Conservation (phyloP, 2,113 vertebrate genomes). For the Trochalopteron elliotii region DNA sequence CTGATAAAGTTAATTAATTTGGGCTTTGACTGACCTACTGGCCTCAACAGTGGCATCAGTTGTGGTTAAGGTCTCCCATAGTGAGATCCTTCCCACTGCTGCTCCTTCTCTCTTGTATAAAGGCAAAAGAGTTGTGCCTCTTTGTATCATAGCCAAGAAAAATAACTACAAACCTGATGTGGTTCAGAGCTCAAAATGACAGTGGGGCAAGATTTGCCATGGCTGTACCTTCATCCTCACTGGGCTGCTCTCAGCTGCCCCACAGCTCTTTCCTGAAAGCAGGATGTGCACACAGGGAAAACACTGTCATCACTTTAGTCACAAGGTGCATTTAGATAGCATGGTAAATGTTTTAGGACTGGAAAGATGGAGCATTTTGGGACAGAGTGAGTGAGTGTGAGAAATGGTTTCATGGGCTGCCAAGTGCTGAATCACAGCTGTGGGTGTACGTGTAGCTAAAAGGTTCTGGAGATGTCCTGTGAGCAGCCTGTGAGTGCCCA, state of each 20-base stretch:
- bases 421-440: not conserved
- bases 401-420: not conserved
- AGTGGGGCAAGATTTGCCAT: not conserved
- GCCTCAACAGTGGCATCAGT: not conserved
- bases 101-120: not conserved
- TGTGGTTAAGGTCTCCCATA: not conserved
- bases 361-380: fast-evolving
- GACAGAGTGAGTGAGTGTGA: not conserved
- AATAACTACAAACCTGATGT: not conserved
- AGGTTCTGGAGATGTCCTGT: not conserved
- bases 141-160: not conserved
- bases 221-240: not conserved
- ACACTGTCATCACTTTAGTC: not conserved
- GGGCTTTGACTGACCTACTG: not conserved
- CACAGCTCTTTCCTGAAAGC: not conserved
- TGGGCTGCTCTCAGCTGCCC: fast-evolving
- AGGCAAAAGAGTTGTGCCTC: not conserved
- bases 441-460: not conserved
- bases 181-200: not conserved
- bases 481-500: not conserved
- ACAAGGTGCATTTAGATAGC: not conserved
- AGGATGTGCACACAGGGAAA: not conserved
- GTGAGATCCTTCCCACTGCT: fast-evolving
- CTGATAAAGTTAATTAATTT: not conserved
- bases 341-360: not conserved